phyloP scores from a whole-genome alignment of 2,113 vertebrate species.

The Macquaria australasica region DNA sequence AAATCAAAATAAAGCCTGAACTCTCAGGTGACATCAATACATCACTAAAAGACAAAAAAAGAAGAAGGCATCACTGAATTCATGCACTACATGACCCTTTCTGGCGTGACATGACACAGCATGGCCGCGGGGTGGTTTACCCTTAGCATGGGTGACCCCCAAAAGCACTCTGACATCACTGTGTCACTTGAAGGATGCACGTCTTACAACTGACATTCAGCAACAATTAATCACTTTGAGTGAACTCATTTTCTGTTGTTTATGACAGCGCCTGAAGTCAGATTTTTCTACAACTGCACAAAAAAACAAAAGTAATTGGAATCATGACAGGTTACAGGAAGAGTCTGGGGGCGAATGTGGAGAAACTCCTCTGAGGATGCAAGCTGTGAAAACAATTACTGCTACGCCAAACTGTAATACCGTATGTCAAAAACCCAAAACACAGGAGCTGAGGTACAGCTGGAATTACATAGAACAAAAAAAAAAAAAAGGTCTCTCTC shows the following conservation, averaged over 20 bases:
- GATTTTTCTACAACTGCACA: background rate
- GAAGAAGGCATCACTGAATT: background rate
- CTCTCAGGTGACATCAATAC: background rate
- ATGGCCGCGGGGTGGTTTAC: background rate
- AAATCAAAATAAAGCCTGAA: background rate
- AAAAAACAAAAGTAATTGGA: background rate
- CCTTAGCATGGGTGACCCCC: background rate
- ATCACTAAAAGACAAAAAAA: background rate
- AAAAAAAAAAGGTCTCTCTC: background rate
- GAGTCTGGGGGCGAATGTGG: background rate
- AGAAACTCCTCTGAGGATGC: background rate
- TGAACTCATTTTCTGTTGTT: background rate
- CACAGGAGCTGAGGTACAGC: background rate
- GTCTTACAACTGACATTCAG: background rate
- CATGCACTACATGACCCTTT: background rate
- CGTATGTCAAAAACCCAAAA: background rate
- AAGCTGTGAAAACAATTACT: constrained; percentile 22
- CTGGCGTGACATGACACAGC: background rate
- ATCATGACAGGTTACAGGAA: constrained; percentile 2
- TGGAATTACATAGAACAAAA: background rate
- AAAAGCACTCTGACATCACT: background rate
- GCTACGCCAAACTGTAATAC: background rate
- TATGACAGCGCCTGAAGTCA: background rate
- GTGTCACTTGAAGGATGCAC: background rate
- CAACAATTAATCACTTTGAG: background rate